Evolutionary conservation across 2,888 invertebrate genomes (phyloP).

Genomic region (Willowsia nigromaculata): DNA sequence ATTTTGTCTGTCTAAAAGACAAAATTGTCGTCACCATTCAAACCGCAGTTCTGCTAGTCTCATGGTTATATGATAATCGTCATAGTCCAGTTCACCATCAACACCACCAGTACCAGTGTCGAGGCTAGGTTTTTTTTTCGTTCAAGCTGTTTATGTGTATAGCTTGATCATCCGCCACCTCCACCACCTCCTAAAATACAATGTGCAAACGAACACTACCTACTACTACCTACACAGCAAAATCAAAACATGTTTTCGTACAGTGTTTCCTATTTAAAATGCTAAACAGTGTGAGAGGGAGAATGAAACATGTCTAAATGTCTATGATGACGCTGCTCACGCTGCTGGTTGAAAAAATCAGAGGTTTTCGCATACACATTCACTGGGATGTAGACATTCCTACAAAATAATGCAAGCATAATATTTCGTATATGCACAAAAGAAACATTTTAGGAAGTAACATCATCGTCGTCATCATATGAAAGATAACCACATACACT

Average conservation of each 20-base stretch:
- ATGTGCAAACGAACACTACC: not conserved
- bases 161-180: not conserved
- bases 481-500: not conserved
- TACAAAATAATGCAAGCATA: not conserved
- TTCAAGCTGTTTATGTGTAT: not conserved
- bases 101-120: not conserved
- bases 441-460: conserved; percentile 25
- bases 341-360: not conserved
- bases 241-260: not conserved
- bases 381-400: not conserved
- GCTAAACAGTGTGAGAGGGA: not conserved
- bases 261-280: not conserved
- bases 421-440: not conserved
- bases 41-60: not conserved
- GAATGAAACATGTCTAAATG: not conserved
- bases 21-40: conserved; percentile 20
- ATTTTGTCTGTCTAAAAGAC: not conserved
- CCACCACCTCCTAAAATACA: not conserved
- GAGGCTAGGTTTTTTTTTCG: not conserved
- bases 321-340: not conserved
- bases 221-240: not conserved
- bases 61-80: not conserved
- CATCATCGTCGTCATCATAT: not conserved
- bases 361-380: not conserved
- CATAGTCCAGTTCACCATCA: conserved; percentile 18